Evolutionary conservation across 2,797 vertebrate species (phyloP).

Genomic region (Lepus townsendii): DNA sequence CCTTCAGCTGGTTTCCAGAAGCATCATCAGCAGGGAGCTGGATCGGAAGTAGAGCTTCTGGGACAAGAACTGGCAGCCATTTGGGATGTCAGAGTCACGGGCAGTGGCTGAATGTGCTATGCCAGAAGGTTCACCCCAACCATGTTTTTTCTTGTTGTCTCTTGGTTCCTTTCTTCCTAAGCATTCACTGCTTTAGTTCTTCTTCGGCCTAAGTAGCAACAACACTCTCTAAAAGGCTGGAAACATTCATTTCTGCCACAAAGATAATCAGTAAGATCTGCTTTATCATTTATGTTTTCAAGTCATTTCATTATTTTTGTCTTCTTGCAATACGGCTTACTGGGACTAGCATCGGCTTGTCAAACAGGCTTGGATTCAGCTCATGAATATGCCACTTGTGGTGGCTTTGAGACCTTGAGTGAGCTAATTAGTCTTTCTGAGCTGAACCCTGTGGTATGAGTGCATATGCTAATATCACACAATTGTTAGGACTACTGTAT

Average conservation of each 20-base stretch:
- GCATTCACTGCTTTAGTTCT: not conserved
- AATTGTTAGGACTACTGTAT: not conserved
- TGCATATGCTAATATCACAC: not conserved
- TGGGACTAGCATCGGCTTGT: not conserved
- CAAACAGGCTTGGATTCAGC: not conserved
- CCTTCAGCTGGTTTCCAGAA: too few species aligned
- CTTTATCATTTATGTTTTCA: not conserved
- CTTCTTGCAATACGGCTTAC: not conserved
- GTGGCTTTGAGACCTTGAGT: not conserved
- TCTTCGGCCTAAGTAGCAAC: not conserved
- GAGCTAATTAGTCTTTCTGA: not conserved
- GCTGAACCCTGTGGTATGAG: not conserved
- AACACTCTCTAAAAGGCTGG: conserved; percentile 19
- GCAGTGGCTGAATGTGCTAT: too few species aligned
- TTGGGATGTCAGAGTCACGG: too few species aligned
- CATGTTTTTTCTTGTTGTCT: not conserved
- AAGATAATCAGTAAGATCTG: not conserved
- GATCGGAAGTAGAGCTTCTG: too few species aligned
- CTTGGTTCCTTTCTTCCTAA: not conserved
- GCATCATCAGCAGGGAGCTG: too few species aligned
- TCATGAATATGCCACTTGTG: not conserved
- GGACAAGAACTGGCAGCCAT: too few species aligned
- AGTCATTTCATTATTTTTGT: not conserved
- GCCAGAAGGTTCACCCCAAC: too few species aligned
- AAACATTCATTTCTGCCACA: not conserved